Evolutionary conservation across 1,140 invertebrate genomes (phyloP), one percentile per base, ranked within the genome.

Genomic region (Drosophila melanica): DNA sequence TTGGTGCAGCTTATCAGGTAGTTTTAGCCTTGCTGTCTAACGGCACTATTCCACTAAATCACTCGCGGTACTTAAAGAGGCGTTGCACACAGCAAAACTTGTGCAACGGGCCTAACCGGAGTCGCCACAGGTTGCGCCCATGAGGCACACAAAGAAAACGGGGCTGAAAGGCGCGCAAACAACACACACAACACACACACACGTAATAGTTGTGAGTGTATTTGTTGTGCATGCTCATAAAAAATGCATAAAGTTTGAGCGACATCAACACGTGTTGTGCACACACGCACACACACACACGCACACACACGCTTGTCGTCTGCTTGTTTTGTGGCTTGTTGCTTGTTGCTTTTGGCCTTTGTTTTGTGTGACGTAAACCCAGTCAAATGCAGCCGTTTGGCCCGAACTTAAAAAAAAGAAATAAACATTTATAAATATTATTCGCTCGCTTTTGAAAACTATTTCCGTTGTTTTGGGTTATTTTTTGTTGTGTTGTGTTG

Each of bases 11-110:
- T 75, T 89, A 89, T 89, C 82, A 80, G 23, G 60, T 30, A 45
- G 27, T 11, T 54, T 44, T 65, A 60, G 54, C 57, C 33, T 50
- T 54, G 47, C 12, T 20, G 71, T 48, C 75, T 86, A 86, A 89
- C 84, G 84, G 84, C 79, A 84, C 63, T 48, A 50, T 62, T 77
- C 79, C 84, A 89, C 84, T 89, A 89, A 90, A 89, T 89, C 84
- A 89, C 84, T 81, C 69, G 80, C 79, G 77, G 84, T 89, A 90
- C 85, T 89, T 89, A 89, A 84, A 84, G 71, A 89, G 84, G 84
- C 84, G 84, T 77, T 79, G 55, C 75, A 75, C 66, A 50, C 58
- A 48, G 14, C 39, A 20, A 55, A 75, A 89, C 79, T 82, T 81
- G 82, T 77, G 82, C 82, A 87, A 87, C 82, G 75, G 71, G 82